Evolutionary conservation across 2,113 vertebrate genomes (phyloP).

Genomic region (Cyanoderma ruficeps): DNA sequence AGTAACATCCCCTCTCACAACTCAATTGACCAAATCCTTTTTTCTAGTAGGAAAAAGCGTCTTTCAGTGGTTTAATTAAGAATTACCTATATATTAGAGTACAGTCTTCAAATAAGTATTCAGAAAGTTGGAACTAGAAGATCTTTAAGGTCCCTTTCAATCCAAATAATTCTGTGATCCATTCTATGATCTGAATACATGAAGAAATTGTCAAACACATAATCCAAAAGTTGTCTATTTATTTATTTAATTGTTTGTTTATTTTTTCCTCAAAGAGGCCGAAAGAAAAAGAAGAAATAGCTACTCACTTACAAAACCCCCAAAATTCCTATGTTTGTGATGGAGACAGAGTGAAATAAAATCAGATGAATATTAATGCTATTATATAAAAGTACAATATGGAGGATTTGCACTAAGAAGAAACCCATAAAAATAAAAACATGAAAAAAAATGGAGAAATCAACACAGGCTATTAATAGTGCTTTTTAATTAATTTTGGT

Average conservation of each 20-base stretch:
- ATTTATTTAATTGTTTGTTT: no score
- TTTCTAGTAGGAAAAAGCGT: neutral
- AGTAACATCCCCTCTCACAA: neutral
- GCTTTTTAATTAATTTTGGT: neutral
- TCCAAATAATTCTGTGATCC: neutral
- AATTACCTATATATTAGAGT: neutral
- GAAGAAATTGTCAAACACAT: neutral
- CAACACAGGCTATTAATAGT: neutral
- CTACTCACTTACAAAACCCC: rapidly evolving
- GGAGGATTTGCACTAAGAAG: neutral
- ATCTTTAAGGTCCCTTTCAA: neutral
- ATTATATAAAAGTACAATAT: neutral
- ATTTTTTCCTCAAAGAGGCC: neutral
- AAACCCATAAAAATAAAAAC: neutral
- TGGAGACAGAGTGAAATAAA: neutral
- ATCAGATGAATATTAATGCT: neutral
- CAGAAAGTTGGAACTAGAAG: neutral
- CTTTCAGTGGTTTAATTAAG: neutral
- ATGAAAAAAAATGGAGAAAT: neutral
- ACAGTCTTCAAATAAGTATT: neutral
- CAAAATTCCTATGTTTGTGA: neutral
- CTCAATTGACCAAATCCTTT: neutral
- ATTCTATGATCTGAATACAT: neutral
- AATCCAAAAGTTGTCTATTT: rapidly evolving
- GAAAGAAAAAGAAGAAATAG: neutral